phyloP scores from a whole-genome alignment of 1,140 invertebrate species.

The Galleria mellonella region DNA sequence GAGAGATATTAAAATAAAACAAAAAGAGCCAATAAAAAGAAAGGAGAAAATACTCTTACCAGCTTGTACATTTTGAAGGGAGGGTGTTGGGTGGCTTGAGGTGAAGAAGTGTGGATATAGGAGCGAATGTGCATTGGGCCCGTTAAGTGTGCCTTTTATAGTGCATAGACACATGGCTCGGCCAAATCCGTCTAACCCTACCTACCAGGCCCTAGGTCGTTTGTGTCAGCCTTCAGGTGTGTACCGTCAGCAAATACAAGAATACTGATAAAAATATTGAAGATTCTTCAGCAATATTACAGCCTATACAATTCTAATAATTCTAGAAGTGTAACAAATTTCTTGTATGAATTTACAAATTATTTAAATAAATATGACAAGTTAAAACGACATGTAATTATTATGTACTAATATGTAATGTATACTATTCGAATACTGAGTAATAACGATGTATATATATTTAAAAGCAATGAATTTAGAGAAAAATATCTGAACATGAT shows the following conservation, averaged over 20 bases:
- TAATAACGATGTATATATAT: too few relatives aligned
- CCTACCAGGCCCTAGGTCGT: constrained; percentile 56
- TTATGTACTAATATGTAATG: too few relatives aligned
- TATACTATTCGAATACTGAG: too few relatives aligned
- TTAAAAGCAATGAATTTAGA: too few relatives aligned
- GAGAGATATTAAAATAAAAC: not conserved
- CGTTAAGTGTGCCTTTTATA: constrained; percentile 48
- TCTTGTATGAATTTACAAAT: too few relatives aligned
- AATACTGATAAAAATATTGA: constrained; percentile 2
- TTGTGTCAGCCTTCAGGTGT: constrained; percentile 30
- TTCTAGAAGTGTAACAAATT: too few relatives aligned
- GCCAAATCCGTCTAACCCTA: constrained; percentile 60
- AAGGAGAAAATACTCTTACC: constrained; percentile 42
- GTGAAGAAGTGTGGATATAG: constrained; percentile 27
- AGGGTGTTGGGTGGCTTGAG: constrained; percentile 26
- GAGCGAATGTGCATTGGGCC: constrained; percentile 49
- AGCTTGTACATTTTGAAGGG: constrained; percentile 61
- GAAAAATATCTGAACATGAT: too few relatives aligned
- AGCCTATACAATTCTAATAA: too few relatives aligned
- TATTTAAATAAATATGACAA: too few relatives aligned
- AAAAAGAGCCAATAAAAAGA: not conserved
- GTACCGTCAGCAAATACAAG: constrained; percentile 28
- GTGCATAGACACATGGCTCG: constrained; percentile 43
- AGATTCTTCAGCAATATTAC: too few relatives aligned
- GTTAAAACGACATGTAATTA: too few relatives aligned